A percentile compares a stretch with the other conserved stretches of the same genome.
Evolutionary conservation across 2,113 vertebrate genomes (phyloP).

Genomic region (Tragelaphus imberbis): DNA sequence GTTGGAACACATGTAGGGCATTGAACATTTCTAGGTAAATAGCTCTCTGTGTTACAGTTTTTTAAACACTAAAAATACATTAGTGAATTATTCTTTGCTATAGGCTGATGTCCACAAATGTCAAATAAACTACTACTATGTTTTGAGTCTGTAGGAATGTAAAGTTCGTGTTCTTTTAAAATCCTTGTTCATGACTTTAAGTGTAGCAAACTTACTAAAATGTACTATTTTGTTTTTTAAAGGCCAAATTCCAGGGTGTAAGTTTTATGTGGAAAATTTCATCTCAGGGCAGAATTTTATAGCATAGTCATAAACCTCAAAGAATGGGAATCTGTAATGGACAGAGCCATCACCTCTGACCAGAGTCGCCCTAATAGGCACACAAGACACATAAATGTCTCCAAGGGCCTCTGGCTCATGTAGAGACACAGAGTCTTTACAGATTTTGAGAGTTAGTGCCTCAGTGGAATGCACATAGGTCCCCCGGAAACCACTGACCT

Average conservation of each 20-base stretch:
- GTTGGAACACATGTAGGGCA: not conserved
- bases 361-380: not conserved
- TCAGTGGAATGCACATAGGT: not conserved
- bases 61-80: not conserved
- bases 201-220: constrained; percentile 15
- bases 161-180: constrained; percentile 15
- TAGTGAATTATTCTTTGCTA: not conserved
- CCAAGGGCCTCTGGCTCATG: not conserved
- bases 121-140: not conserved
- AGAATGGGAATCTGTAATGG: not conserved
- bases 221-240: constrained; percentile 53
- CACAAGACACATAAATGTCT: not conserved
- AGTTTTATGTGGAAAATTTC: constrained; percentile 49
- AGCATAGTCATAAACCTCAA: constrained; percentile 25
- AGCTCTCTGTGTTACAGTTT: not conserved
- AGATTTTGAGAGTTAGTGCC: not conserved
- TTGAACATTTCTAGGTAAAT: not conserved
- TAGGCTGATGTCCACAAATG: not conserved
- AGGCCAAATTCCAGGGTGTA: constrained; percentile 24
- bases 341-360: not conserved
- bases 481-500: not conserved
- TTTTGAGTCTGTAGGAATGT: not conserved
- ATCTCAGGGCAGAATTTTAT: constrained; percentile 45
- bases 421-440: not conserved
- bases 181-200: constrained; percentile 12